Percentiles rank a stretch among this genome's conserved stretches.
These are phyloP conservation scores for Eurypyga helias DNA, from an alignment of 2,113 vertebrate species.

Conservation along the genomic window DNA sequence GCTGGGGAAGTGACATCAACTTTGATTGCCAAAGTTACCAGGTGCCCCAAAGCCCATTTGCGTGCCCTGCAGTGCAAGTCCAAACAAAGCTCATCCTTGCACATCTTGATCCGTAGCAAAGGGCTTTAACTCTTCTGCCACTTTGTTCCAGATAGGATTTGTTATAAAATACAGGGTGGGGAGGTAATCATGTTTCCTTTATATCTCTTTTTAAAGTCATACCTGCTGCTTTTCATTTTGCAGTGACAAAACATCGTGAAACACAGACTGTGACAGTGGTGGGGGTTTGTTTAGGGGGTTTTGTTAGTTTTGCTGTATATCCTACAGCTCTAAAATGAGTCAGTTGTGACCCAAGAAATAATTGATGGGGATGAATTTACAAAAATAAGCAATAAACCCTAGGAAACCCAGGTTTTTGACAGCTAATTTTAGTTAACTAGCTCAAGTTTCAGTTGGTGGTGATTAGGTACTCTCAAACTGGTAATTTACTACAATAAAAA, in stretches of 20 bases:
- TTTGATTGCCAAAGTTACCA: background rate
- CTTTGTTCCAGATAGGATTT: background rate
- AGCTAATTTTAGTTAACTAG: slow-evolving; percentile 70
- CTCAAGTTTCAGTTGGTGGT: slow-evolving; percentile 64
- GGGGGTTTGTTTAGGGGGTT: background rate
- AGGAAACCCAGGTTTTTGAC: slow-evolving; percentile 37
- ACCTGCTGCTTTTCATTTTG: slow-evolving; percentile 45
- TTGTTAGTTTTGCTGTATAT: background rate
- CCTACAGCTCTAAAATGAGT: background rate
- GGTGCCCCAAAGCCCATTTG: background rate
- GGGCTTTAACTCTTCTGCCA: background rate
- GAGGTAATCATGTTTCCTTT: background rate
- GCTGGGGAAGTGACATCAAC: background rate
- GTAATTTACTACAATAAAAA: slow-evolving; percentile 70
- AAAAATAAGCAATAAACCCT: slow-evolving; percentile 60
- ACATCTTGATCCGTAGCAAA: background rate
- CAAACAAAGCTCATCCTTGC: background rate
- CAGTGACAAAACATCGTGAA: background rate
- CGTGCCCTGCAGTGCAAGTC: background rate
- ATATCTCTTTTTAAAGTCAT: background rate
- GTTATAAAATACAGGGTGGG: background rate
- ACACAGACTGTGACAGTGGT: background rate
- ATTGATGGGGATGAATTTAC: slow-evolving; percentile 27
- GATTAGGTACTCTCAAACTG: slow-evolving; percentile 73
- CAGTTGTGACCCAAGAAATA: slow-evolving; percentile 33